Base-by-base conservation (phyloP, 2,888 invertebrate species). In the Drosophila demipolita region DNA sequence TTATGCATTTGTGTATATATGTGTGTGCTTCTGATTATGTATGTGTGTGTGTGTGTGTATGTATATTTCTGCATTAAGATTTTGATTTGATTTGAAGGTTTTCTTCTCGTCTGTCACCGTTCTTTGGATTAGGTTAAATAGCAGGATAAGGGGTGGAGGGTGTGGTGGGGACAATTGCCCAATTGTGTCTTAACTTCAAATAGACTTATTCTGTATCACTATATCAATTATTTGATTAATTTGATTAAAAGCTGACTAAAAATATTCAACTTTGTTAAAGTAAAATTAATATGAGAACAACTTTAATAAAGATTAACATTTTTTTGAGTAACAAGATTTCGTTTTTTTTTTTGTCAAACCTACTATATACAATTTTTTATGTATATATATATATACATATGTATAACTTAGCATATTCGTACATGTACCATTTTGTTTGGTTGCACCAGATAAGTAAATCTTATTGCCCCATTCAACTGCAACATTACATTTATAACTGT, bases 381-480 rank as follows among this genome's bases (percentile, higher is more conserved):
- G 20, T 42, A 38, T 1, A 40, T n/a, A 17, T 38, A 4, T 17
- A 6, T 6, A 11, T 23, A 3, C 5, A 42, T 48, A 15, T 49
- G 17, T 17, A 17, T 26, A 9, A 17, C 5, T 9, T 3, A 17
- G 3, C n/a, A n/a, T 9, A 15, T 5, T 5, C 23, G 12, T 26
- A n/a, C 4, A 55, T 32, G 15, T 29, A 12, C 1, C 3, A 15
- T n/a, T 11, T 32, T 42, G 20, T 32, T 29, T 40, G 20, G 20
- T n/a, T 61, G 61, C 61, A 61, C 15, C 58, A 57, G 61, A 61
- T 61, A 61, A 55, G 61, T 61, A 32, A 38, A 61, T 38, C 15
- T 45, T 23, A 4, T 15, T 45, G 4, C 8, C 15, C 23, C 2
- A 8, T 15, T 12, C 59, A 49, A 26, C 23, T 6, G 35, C 38